Evolutionary conservation across 2,797 vertebrate species (phyloP).

Genomic region (Prionace glauca): DNA sequence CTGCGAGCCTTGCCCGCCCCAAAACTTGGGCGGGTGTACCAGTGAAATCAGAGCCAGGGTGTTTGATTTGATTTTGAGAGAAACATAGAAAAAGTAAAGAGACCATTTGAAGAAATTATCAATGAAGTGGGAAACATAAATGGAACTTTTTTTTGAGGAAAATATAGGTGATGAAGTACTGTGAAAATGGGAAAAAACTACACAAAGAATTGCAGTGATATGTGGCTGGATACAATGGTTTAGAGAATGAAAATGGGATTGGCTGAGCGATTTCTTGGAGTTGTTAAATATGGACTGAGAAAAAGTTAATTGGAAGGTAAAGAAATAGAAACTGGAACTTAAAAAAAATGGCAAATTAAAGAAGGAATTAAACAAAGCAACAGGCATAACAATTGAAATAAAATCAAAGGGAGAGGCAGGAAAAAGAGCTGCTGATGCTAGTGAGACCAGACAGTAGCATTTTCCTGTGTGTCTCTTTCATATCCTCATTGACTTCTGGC

Average conservation of each 20-base stretch:
- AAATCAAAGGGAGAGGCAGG: background rate
- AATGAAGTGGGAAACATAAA: background rate
- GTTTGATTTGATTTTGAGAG: background rate
- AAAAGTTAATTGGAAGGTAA: background rate
- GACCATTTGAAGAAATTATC: background rate
- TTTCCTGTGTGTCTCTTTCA: background rate
- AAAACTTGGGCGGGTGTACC: too few relatives aligned
- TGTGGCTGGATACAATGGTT: background rate
- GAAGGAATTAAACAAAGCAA: background rate
- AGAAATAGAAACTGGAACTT: background rate
- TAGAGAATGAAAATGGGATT: background rate
- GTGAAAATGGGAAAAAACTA: background rate
- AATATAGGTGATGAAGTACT: background rate
- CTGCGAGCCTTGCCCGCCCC: too few relatives aligned
- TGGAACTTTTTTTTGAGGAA: background rate
- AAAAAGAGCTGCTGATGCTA: background rate
- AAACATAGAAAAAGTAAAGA: background rate
- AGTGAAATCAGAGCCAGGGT: too few relatives aligned
- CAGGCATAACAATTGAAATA: background rate
- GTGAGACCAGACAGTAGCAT: background rate
- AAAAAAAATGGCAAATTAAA: background rate
- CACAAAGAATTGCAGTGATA: background rate
- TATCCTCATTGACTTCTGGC: constrained; percentile 6
- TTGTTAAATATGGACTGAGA: background rate
- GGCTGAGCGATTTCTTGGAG: background rate